These are phyloP conservation scores for Leucophenga maculata DNA, from an alignment of 2,888 invertebrate species.

Conservation along the genomic window DNA sequence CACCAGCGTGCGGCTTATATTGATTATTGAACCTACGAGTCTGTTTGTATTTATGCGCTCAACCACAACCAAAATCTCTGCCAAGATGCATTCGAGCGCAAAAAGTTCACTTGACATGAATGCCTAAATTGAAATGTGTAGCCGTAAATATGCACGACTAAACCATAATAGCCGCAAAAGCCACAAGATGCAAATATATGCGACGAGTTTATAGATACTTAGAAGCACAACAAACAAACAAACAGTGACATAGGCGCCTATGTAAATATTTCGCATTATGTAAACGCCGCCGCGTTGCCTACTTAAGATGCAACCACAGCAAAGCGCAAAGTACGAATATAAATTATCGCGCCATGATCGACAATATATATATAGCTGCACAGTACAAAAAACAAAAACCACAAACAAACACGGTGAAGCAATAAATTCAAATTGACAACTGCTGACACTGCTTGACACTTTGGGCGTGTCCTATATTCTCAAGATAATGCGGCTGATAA, in stretches of 20 bases:
- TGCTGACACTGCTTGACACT: background rate
- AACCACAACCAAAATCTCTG: constrained; percentile 1
- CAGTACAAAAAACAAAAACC: background rate
- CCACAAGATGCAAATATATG: constrained; percentile 9
- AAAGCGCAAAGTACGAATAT: too few species aligned
- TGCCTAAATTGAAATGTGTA: background rate
- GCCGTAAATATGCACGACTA: background rate
- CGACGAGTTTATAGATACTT: background rate
- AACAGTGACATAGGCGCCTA: too few species aligned
- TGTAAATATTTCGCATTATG: background rate
- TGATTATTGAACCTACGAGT: background rate
- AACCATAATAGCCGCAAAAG: constrained; percentile 7
- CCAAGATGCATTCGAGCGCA: constrained; percentile 12
- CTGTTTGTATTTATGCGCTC: background rate
- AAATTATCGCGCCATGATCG: background rate
- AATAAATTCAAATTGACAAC: constrained; percentile 26
- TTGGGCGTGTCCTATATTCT: background rate
- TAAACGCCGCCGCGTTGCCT: background rate
- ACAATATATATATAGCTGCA: background rate
- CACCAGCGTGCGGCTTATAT: too few species aligned
- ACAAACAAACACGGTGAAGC: background rate
- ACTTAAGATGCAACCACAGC: background rate
- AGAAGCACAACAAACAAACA: background rate
- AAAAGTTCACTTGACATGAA: constrained; percentile 13
- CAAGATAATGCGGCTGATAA: background rate